Base-by-base conservation (phyloP, 1,140 invertebrate species). In the Caenorhabditis briggsae region DNA sequence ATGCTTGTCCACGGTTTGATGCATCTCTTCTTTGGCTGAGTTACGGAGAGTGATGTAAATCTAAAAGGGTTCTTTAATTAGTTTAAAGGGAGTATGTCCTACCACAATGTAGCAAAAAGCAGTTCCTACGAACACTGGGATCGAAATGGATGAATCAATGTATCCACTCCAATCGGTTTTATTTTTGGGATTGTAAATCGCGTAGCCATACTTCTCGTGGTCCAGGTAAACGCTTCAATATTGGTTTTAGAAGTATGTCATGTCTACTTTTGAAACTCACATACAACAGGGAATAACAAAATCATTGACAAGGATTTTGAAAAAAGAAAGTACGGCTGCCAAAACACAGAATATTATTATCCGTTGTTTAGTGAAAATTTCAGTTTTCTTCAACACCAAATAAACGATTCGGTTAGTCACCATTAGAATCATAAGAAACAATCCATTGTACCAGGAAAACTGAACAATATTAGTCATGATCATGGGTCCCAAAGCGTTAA, bases 341-440 rank as follows among this genome's bases (percentile, higher is more conserved):
- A 43, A 7, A 5, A 46, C 14, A 46, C 12, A 70, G 16, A 18
- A 70, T 14, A 18, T 18, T 16, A 43, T 43, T 18, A 70, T n/a
- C 18, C 64, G 33, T 5, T 43, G 64, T 46, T 46, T 70, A 46
- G 64, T 70, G 12, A 70, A 43, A 5, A 70, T 46, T 5, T 46
- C 18, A 12, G 33, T 43, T 46, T 70, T 70, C 5, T 70, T 46
- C 11, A 70, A 70, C 5, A 70, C 64, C 0, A 46, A 18, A 5
- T 14, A n/a, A 16, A 9, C 18, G 1, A 70, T 0, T 18, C 64
- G 64, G 46, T 70, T 70, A 8, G 43, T 9, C 2, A 8, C 64
- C 64, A 70, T 70, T 43, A 70, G 33, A 43, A 70, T 46, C 33
- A 18, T 70, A 8, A 70, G 5, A n/a, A 70, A 70, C 3, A 70